Percentiles rank a stretch among this genome's conserved stretches.
These are phyloP conservation scores for Antennarius maculatus DNA, from an alignment of 2,797 vertebrate species.

Conservation along the genomic window DNA sequence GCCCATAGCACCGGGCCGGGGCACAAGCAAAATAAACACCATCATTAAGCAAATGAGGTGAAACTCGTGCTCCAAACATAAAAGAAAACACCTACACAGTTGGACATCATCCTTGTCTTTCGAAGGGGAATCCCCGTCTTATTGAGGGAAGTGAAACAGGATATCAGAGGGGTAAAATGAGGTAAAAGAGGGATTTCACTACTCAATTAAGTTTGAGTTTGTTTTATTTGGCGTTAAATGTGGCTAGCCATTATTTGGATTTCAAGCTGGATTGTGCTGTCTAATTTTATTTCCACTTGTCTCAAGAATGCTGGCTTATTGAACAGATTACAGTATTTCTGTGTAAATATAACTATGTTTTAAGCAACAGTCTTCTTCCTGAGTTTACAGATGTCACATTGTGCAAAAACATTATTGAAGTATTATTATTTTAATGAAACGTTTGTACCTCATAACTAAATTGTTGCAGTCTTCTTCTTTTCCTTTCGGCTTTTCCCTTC, in stretches of 20 bases:
- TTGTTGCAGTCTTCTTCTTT: background rate
- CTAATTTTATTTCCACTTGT: conserved; percentile 49
- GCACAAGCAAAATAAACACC: conserved; percentile 47
- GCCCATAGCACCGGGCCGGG: conserved; percentile 10
- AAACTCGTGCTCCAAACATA: conserved; percentile 34
- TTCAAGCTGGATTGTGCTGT: conserved; percentile 33
- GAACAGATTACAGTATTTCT: conserved; percentile 14
- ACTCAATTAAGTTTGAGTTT: conserved; percentile 47
- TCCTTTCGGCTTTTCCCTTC: no score
- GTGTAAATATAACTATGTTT: conserved; percentile 33
- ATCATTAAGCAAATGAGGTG: conserved; percentile 16
- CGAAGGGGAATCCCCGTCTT: conserved; percentile 17
- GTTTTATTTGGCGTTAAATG: conserved; percentile 38
- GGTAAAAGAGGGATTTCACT: conserved; percentile 44
- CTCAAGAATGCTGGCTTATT: conserved; percentile 17
- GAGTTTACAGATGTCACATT: background rate
- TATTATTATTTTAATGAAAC: background rate
- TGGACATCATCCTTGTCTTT: conserved; percentile 25
- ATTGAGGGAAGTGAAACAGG: conserved; percentile 33
- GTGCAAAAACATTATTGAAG: background rate
- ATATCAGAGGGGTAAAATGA: conserved; percentile 46
- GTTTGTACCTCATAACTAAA: background rate
- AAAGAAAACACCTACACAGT: conserved; percentile 32
- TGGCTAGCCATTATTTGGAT: conserved; percentile 54
- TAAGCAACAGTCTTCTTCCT: conserved; percentile 14